These are phyloP conservation scores for Chamaea fasciata DNA, from an alignment of 2,113 vertebrate species.

Conservation along the genomic window DNA sequence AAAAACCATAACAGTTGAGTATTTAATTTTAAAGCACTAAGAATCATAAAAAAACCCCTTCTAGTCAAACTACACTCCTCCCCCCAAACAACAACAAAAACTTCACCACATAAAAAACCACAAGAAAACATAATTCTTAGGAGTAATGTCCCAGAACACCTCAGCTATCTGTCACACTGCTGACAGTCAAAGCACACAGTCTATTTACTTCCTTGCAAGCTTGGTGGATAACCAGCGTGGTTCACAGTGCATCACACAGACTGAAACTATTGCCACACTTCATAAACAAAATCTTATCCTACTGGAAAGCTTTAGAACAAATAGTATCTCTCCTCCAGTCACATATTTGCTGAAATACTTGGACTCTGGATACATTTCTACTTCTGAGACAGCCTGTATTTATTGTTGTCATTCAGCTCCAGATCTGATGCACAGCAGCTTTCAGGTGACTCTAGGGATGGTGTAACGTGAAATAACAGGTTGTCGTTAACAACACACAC, in stretches of 20 bases:
- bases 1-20: neutral
- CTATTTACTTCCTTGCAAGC: neutral
- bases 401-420: neutral
- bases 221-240: neutral
- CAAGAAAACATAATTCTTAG: neutral
- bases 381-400: neutral
- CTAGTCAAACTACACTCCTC: neutral
- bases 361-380: neutral
- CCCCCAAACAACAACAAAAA: neutral
- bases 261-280: neutral
- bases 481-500: neutral
- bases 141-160: neutral
- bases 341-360: neutral
- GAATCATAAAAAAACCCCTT: neutral
- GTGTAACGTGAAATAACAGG: neutral
- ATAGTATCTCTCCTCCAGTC: neutral
- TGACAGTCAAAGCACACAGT: fast-evolving
- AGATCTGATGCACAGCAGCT: neutral
- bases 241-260: neutral
- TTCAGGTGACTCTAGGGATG: neutral
- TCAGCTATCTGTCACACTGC: neutral
- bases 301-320: neutral
- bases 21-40: neutral
- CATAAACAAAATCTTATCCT: neutral
- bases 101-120: fast-evolving